Evolutionary conservation across 2,888 invertebrate species (phyloP).

Genomic region (Dasysyrphus albostriatus): DNA sequence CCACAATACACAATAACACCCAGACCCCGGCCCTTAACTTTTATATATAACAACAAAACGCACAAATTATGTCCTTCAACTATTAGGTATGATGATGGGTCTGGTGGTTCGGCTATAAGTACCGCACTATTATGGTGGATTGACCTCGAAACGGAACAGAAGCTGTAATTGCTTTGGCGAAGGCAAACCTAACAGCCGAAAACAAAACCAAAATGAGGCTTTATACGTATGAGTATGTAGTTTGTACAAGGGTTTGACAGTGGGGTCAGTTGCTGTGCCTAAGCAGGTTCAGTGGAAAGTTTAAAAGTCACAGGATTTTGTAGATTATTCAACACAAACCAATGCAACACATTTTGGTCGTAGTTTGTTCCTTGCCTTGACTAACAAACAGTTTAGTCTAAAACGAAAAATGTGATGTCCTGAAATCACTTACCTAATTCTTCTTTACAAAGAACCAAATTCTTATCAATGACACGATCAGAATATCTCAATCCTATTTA

Average conservation of each 20-base stretch:
- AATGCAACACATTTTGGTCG: no score
- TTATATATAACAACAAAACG: slow-evolving; percentile 34
- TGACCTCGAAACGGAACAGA: slow-evolving; percentile 58
- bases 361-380: no score
- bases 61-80: slow-evolving; percentile 59
- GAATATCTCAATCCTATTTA: no score
- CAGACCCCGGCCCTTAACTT: not conserved
- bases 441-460: no score
- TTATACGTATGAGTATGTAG: not conserved
- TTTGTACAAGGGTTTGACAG: not conserved
- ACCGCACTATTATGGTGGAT: slow-evolving; percentile 15
- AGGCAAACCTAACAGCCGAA: slow-evolving; percentile 5
- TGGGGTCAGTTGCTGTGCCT: not conserved
- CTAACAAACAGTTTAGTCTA: no score
- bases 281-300: no score
- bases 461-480: no score
- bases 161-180: slow-evolving; percentile 47
- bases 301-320: no score
- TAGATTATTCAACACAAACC: no score
- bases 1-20: not conserved
- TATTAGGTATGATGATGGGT: not conserved
- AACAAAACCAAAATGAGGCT: slow-evolving; percentile 23
- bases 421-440: no score
- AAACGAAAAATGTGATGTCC: no score
- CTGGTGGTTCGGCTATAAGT: not conserved